Conservation (phyloP, 2,113 vertebrate species). For the Pleuronectes platessa region DNA sequence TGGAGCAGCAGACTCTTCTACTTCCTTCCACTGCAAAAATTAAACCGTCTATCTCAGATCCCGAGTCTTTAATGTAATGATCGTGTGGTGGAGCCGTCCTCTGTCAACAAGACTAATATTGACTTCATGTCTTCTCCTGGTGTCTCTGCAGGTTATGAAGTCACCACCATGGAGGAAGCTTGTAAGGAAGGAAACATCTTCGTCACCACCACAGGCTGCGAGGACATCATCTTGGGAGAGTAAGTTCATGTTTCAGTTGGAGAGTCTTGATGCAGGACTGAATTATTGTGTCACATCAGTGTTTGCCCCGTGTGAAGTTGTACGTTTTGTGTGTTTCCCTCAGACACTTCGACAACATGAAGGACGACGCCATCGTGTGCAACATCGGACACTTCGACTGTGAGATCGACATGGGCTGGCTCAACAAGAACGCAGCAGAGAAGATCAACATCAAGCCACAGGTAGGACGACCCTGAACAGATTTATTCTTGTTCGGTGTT, state of each 20-base stretch:
- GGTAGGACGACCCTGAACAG: slow-evolving; percentile 70
- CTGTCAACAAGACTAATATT: no score
- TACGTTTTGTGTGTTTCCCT: not conserved
- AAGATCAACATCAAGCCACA: slow-evolving; percentile 95
- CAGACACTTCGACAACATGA: slow-evolving; percentile 98
- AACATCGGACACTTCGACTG: slow-evolving; percentile 99
- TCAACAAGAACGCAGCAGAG: slow-evolving; percentile 88
- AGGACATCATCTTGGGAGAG: slow-evolving; percentile 93
- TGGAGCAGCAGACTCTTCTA: no score
- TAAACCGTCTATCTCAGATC: no score
- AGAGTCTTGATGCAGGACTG: no score
- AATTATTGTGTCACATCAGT: not conserved
- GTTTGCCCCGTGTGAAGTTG: no score
- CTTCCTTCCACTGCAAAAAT: no score
- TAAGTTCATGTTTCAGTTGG: slow-evolving; percentile 65
- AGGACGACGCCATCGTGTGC: slow-evolving; percentile 95
- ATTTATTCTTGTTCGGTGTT: no score
- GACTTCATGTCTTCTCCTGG: not conserved
- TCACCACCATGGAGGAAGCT: slow-evolving; percentile 98
- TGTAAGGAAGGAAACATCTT: slow-evolving; percentile 97
- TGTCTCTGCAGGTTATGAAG: slow-evolving; percentile 89
- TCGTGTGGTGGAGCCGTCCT: no score
- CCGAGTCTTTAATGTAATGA: no score
- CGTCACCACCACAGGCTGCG: slow-evolving; percentile 96
- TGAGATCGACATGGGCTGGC: slow-evolving; percentile 95